Evolutionary conservation across 2,113 vertebrate genomes (phyloP), one percentile per base, ranked within the genome.

Genomic region (Candoia aspera): DNA sequence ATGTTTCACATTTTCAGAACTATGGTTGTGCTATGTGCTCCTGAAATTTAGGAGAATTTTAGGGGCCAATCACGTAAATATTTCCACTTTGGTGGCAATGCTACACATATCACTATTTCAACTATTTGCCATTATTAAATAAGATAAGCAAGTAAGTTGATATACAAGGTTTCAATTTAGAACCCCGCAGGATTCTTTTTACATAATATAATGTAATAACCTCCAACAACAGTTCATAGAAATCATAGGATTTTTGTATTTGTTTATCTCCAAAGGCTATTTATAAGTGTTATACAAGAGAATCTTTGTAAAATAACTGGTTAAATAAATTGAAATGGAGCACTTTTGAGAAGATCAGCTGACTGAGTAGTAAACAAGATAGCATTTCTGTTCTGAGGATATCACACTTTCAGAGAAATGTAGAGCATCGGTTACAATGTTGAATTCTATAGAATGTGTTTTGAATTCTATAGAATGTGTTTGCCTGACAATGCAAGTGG

Each of bases 221-320:
- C 33, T 57, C 29, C 33, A 58, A 64, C 62, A 79, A 91, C 26
- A 21, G 49, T 87, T 17, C 29, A 12, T 83, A 23, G 37, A 83
- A 87, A 73, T 58, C 46, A 49, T 59, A 87, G 37, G 2, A 33
- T 33, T n/a, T 58, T 46, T 89, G 53, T 26, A 92, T 54, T 92
- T 59, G 49, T 62, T 91, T 53, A 85, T 49, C 19, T 85, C 55
- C 42, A 89, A 84, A 62, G 4, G 46, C 42, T 62, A 33, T 91
- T 42, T 29, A 21, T 33, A 49, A 54, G 3, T 53, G 9, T 84
- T 84, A 89, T 55, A 42, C 19, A 55, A 84, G 54, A 89, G 59
- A 92, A 64, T 84, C 42, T 84, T 21, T 64, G 42, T 62, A 89
- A 84, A 89, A 53, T 58, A 29, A 42, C 21, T 92, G 73, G 29